Percentiles rank a stretch among this genome's conserved stretches.
Conservation (phyloP, 2,888 invertebrate species). For the Lepeophtheirus nordmannii region DNA sequence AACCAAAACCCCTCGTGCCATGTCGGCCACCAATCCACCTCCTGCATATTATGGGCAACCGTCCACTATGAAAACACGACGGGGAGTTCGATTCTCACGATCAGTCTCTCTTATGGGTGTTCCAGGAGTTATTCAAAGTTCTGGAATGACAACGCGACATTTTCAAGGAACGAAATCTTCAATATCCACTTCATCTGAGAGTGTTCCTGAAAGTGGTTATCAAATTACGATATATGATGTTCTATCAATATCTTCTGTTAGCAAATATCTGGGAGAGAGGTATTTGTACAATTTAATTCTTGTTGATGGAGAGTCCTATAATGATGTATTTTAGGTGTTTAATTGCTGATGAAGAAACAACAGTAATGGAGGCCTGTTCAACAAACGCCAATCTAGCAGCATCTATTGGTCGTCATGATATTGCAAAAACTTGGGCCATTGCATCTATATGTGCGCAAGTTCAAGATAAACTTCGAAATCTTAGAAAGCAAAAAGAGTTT, state of each 20-base stretch:
- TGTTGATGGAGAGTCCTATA: not conserved
- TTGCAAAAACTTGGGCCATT: not conserved
- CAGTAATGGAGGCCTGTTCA: not conserved
- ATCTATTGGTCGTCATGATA: not conserved
- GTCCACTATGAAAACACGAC: not conserved
- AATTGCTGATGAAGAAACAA: not conserved
- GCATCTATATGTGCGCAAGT: not conserved
- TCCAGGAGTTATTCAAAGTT: not conserved
- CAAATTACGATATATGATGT: not conserved
- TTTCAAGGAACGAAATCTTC: not conserved
- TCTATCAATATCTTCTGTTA: not conserved
- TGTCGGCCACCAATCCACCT: slow-evolving; percentile 1
- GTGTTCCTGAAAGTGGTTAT: slow-evolving; percentile 3
- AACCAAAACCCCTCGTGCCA: not conserved
- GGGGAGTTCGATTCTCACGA: not conserved
- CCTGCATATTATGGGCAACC: not conserved
- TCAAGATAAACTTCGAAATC: not conserved
- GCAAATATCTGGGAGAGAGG: not conserved
- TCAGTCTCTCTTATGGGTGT: not conserved
- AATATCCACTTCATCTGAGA: not conserved
- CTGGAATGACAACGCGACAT: not conserved
- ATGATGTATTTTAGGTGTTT: not conserved
- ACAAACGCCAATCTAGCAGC: not conserved
- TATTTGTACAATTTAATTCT: not conserved
- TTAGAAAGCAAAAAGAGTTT: not conserved